phyloP scores from a whole-genome alignment of 2,888 invertebrate species.

The Punctoribates punctum region DNA sequence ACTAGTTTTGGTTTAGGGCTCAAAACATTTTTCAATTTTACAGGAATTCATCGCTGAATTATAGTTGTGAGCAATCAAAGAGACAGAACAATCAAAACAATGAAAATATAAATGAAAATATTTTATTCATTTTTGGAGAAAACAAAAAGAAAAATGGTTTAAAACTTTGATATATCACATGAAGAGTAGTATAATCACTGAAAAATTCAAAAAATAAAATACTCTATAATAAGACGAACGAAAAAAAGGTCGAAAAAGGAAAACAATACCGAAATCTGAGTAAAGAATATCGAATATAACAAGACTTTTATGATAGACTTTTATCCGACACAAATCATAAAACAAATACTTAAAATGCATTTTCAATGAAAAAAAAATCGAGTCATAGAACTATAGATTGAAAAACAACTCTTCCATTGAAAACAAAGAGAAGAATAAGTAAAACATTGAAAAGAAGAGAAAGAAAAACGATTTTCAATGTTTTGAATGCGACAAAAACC shows the following conservation, averaged over 20 bases:
- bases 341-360: background rate
- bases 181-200: background rate
- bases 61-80: background rate
- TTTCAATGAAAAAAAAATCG: background rate
- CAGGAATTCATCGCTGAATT: background rate
- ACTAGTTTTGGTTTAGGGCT: background rate
- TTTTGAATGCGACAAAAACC: background rate
- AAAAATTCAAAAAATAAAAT: background rate
- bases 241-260: background rate
- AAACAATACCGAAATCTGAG: background rate
- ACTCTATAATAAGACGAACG: background rate
- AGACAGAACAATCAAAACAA: background rate
- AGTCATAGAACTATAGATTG: background rate
- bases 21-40: background rate
- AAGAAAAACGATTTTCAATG: background rate
- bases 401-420: conserved; percentile 4
- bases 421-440: background rate
- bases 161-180: background rate
- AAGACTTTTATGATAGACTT: background rate
- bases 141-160: background rate
- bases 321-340: background rate
- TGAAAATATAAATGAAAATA: background rate
- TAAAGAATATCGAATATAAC: background rate
- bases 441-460: background rate
- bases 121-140: background rate